These are phyloP conservation scores for Drosophila melanica DNA, from an alignment of 1,140 invertebrate species.

Conservation along the genomic window DNA sequence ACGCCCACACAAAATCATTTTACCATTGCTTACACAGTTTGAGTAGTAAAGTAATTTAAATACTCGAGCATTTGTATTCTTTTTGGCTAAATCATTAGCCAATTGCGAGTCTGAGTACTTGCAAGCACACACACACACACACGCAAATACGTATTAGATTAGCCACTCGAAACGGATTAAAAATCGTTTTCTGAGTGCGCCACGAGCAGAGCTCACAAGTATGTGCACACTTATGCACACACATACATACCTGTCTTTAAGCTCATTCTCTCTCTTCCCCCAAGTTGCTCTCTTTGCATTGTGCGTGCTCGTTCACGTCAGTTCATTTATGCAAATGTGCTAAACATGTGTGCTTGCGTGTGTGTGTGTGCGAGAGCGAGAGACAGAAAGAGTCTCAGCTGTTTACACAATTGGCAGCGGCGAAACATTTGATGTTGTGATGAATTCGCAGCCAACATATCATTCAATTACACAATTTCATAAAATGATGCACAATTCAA, in stretches of 20 bases:
- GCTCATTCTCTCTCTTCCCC: constrained; percentile 5
- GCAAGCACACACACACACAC: not conserved
- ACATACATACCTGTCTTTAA: constrained; percentile 6
- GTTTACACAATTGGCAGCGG: constrained; percentile 36
- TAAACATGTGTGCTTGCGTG: not conserved
- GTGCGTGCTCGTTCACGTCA: constrained; percentile 1
- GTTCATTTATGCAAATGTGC: constrained; percentile 29
- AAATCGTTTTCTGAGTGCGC: constrained; percentile 14
- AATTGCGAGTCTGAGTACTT: not conserved
- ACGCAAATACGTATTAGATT: constrained; percentile 19
- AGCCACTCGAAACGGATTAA: constrained; percentile 30
- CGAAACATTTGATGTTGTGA: constrained; percentile 22
- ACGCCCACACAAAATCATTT: too few species aligned
- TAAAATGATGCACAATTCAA: constrained; percentile 15
- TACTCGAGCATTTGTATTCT: constrained; percentile 9
- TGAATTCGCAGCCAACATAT: constrained; percentile 31
- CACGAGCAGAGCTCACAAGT: constrained; percentile 14
- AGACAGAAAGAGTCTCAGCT: constrained; percentile 4
- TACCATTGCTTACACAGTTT: too few species aligned
- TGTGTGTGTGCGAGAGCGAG: constrained; percentile 22
- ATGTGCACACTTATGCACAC: constrained; percentile 2
- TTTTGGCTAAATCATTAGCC: constrained; percentile 17
- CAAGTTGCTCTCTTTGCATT: not conserved
- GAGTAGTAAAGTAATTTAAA: not conserved
- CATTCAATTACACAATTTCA: constrained; percentile 47